A percentile compares a stretch with the other conserved stretches of the same genome.
phyloP scores from a whole-genome alignment of 2,888 invertebrate species.

The Drosophila cognata region DNA sequence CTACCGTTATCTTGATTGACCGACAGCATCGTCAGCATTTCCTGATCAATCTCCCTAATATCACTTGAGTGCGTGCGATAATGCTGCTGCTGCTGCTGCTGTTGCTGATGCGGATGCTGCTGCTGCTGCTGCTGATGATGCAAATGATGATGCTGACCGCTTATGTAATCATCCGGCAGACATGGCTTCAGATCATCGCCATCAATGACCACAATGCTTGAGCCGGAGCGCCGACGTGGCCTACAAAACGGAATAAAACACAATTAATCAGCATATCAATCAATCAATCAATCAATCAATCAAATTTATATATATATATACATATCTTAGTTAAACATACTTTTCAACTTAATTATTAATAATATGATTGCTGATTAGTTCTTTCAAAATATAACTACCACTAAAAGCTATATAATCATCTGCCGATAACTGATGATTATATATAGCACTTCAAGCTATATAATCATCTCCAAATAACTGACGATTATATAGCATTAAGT shows the following conservation, averaged over 20 bases:
- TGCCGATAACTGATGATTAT: too few species aligned
- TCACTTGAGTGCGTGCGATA: constrained; percentile 86
- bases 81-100: constrained; percentile 78
- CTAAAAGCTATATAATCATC: not conserved
- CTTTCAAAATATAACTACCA: not conserved
- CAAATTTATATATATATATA: not conserved
- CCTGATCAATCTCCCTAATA: constrained; percentile 86
- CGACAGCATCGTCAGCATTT: constrained; percentile 92
- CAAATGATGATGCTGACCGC: constrained; percentile 78
- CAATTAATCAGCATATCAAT: not conserved
- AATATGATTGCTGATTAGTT: not conserved
- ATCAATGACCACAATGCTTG: constrained; percentile 93
- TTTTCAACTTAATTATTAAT: not conserved
- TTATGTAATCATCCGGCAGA: constrained; percentile 87
- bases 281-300: not conserved
- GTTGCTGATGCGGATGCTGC: constrained; percentile 48
- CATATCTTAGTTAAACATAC: not conserved
- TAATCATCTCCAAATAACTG: too few species aligned
- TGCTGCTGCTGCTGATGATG: constrained; percentile 64
- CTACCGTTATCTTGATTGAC: constrained; percentile 88
- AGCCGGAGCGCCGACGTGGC: constrained; percentile 92
- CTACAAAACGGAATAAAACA: constrained; percentile 84
- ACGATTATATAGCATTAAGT: too few species aligned
- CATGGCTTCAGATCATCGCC: constrained; percentile 88
- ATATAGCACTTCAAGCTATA: too few species aligned